phyloP scores from a whole-genome alignment of 2,113 vertebrate genomes.

The Mirounga angustirostris region DNA sequence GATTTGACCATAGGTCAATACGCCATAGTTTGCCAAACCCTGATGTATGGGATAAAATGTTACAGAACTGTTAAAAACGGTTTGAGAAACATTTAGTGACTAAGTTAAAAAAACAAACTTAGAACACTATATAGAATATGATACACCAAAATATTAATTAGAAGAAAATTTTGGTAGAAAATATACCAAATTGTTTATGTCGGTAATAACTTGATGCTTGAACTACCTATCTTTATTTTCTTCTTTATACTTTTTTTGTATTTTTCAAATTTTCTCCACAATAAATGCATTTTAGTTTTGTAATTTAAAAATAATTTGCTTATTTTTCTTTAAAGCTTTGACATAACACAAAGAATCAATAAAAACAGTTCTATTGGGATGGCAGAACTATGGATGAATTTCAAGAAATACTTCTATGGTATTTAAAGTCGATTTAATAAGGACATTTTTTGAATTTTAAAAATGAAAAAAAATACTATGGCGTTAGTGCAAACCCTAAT shows the following conservation, averaged over 20 bases:
- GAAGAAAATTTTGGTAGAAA: background rate
- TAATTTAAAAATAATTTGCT: background rate
- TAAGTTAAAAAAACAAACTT: background rate
- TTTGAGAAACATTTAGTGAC: conserved; percentile 3
- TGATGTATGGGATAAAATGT: background rate
- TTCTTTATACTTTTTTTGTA: background rate
- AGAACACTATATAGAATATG: background rate
- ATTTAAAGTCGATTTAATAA: conserved; percentile 32
- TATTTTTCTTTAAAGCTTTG: background rate
- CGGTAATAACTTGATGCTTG: background rate
- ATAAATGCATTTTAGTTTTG: conserved; percentile 37
- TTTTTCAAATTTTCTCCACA: conserved; percentile 31
- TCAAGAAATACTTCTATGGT: background rate
- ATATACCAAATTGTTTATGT: background rate
- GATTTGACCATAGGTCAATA: background rate
- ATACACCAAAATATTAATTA: conserved; percentile 31
- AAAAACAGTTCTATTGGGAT: conserved; percentile 4
- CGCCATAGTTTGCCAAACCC: background rate
- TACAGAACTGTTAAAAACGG: background rate
- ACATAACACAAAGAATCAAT: background rate
- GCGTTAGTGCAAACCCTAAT: background rate
- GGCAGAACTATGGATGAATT: background rate
- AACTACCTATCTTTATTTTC: background rate
- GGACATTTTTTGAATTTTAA: conserved; percentile 28
- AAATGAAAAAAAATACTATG: conserved; percentile 9